Evolutionary conservation across 2,113 vertebrate genomes (phyloP).

Genomic region (Polypterus bichir): DNA sequence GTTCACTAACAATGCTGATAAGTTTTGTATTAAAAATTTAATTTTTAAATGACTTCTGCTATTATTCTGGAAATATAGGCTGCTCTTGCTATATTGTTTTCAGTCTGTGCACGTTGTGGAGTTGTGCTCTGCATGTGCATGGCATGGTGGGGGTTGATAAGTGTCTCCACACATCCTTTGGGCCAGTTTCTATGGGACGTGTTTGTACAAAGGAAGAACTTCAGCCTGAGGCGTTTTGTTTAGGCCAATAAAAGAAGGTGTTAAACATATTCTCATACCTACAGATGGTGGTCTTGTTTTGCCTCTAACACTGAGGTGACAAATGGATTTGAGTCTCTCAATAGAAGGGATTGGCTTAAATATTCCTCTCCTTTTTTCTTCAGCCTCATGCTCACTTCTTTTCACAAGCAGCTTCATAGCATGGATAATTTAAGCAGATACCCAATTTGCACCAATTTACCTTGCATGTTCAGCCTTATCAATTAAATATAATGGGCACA

Average conservation of each 20-base stretch:
- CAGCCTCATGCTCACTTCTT: not conserved
- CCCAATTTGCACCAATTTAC: not conserved
- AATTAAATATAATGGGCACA: not conserved
- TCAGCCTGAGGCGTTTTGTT: slow-evolving; percentile 56
- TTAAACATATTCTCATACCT: slow-evolving; percentile 46
- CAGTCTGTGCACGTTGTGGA: no score
- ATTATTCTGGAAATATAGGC: no score
- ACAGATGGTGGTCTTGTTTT: slow-evolving; percentile 47
- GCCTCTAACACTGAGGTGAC: slow-evolving; percentile 28
- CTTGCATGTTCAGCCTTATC: not conserved
- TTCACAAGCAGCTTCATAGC: not conserved
- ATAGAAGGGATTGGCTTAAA: not conserved
- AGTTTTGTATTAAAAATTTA: no score
- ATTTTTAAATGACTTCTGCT: no score
- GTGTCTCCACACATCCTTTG: slow-evolving; percentile 54
- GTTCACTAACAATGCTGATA: no score
- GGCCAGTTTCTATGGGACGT: slow-evolving; percentile 50
- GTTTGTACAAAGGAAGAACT: slow-evolving; percentile 49
- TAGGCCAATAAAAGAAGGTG: slow-evolving; percentile 46
- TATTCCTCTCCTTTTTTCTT: not conserved
- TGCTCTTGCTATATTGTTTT: no score
- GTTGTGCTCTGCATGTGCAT: no score
- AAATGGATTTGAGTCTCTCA: not conserved
- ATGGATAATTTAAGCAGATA: not conserved
- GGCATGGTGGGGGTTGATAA: slow-evolving; percentile 29